phyloP scores from a whole-genome alignment of 2,113 vertebrate genomes.

The Paralichthys olivaceus region DNA sequence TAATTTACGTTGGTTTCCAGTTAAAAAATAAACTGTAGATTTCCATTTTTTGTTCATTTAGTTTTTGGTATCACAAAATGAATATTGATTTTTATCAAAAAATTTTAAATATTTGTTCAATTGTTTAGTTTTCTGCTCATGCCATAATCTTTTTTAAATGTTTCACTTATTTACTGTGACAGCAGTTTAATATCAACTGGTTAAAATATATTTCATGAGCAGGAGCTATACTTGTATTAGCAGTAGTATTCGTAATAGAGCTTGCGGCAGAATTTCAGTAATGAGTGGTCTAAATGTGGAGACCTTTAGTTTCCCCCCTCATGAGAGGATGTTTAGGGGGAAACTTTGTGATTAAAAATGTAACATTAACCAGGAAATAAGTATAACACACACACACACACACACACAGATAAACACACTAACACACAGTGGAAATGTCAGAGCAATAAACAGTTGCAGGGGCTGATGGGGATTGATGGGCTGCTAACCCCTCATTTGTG shows the following conservation, averaged over 20 bases:
- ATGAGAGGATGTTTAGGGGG: neutral
- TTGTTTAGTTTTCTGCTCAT: too few species aligned
- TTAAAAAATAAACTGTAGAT: neutral
- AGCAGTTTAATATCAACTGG: too few species aligned
- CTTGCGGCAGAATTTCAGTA: too few species aligned
- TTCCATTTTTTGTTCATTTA: too few species aligned
- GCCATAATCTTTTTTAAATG: too few species aligned
- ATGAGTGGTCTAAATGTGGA: neutral
- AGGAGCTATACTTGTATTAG: too few species aligned
- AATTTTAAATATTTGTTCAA: neutral
- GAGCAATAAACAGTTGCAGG: slow-evolving; percentile 37
- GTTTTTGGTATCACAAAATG: neutral
- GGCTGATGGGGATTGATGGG: slow-evolving; percentile 47
- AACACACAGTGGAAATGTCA: slow-evolving; percentile 23
- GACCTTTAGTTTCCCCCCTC: neutral
- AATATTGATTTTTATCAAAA: neutral
- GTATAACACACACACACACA: neutral
- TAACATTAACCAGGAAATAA: neutral
- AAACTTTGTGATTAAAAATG: neutral
- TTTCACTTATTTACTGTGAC: too few species aligned
- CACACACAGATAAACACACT: neutral
- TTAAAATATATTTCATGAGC: too few species aligned
- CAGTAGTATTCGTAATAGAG: too few species aligned
- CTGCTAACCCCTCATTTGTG: slow-evolving; percentile 54
- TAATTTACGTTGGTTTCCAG: neutral